Conservation (phyloP, 1,140 invertebrate genomes). For the Bicyclus anynana region DNA sequence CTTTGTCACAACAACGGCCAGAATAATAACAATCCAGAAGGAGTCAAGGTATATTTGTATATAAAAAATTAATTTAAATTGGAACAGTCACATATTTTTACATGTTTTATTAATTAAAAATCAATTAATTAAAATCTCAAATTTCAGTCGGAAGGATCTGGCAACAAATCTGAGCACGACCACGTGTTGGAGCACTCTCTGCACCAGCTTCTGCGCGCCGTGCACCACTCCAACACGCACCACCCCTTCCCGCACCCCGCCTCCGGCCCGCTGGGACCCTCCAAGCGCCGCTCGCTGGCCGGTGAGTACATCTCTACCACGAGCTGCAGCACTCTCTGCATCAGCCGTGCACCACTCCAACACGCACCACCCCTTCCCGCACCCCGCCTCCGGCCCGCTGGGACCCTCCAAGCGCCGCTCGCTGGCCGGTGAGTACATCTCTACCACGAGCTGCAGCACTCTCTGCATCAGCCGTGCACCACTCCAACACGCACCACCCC, state of each 20-base stretch:
- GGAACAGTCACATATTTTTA: too few species aligned
- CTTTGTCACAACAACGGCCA: conserved; percentile 87
- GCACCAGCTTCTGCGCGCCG: conserved; percentile 94
- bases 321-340: background rate
- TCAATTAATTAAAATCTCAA: background rate
- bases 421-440: too few species aligned
- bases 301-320: conserved; percentile 69
- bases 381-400: too few species aligned
- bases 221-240: conserved; percentile 95
- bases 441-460: background rate
- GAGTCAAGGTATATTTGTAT: conserved; percentile 44
- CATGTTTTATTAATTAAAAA: too few species aligned
- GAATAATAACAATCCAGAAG: conserved; percentile 58
- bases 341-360: background rate
- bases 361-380: background rate
- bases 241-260: conserved; percentile 96
- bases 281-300: conserved; percentile 91
- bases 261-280: conserved; percentile 93
- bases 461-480: background rate
- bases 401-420: too few species aligned
- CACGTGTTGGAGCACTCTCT: conserved; percentile 97
- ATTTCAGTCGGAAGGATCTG: conserved; percentile 34
- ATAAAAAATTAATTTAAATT: too few species aligned
- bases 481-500: background rate
- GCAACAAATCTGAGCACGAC: conserved; percentile 90